Conservation (phyloP, 2,888 invertebrate genomes). For the Euproctis similis region DNA sequence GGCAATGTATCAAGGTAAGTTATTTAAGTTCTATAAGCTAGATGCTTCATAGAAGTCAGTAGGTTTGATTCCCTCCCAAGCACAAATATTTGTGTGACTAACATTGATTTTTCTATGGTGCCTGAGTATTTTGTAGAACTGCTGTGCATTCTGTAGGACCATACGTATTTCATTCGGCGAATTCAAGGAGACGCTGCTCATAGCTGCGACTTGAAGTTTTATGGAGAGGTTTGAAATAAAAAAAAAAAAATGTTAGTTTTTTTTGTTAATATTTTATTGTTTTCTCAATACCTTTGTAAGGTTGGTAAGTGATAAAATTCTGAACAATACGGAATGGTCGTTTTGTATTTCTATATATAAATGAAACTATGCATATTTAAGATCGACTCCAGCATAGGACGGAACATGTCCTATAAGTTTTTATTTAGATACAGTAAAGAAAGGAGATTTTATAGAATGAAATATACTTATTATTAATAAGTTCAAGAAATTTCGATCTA, state of each 20-base stretch:
- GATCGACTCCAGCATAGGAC: constrained; percentile 51
- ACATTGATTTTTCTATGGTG: too few species aligned
- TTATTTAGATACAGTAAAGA: constrained; percentile 29
- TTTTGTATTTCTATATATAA: constrained; percentile 29
- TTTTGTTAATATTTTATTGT: constrained; percentile 51
- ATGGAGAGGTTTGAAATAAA: constrained; percentile 12
- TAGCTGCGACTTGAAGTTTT: too few species aligned
- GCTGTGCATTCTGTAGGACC: too few species aligned
- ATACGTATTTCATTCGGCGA: too few species aligned
- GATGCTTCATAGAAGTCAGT: too few species aligned
- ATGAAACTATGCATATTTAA: constrained; percentile 33
- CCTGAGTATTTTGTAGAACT: too few species aligned
- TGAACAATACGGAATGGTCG: constrained; percentile 58
- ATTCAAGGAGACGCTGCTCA: too few species aligned
- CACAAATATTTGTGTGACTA: too few species aligned
- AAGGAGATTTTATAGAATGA: constrained; percentile 57
- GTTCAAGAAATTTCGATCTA: constrained; percentile 64
- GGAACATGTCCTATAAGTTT: constrained; percentile 53
- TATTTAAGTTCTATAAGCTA: too few species aligned
- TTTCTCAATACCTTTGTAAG: constrained; percentile 69
- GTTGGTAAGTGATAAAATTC: constrained; percentile 51
- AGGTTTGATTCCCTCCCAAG: too few species aligned
- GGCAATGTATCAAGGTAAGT: too few species aligned
- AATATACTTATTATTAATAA: constrained; percentile 61
- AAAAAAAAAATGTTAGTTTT: too few species aligned